Evolutionary conservation across 2,113 vertebrate genomes (phyloP).

Genomic region (Phylloscopus trochiloides): DNA sequence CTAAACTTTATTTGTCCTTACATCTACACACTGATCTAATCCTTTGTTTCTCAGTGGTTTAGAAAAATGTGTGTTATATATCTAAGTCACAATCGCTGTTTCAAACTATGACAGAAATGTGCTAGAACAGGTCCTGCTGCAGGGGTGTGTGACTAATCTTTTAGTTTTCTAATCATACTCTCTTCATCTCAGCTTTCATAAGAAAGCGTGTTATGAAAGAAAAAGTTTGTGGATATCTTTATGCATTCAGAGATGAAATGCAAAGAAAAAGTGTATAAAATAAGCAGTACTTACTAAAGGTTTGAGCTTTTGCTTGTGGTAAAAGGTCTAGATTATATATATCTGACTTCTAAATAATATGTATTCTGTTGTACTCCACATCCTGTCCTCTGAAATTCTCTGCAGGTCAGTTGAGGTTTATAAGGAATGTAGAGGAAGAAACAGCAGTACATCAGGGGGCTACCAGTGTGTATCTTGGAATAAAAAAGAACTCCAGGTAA

Average conservation of each 20-base stretch:
- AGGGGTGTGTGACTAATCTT: constrained; percentile 16
- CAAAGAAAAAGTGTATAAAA: neutral
- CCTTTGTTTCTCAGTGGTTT: neutral
- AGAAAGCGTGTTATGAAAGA: neutral
- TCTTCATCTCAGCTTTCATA: neutral
- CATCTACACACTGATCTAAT: neutral
- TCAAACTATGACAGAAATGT: constrained; percentile 49
- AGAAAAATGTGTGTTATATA: neutral
- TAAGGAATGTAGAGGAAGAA: neutral
- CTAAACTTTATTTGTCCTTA: neutral
- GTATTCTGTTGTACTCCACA: neutral
- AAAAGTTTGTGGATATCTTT: neutral
- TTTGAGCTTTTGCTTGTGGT: neutral
- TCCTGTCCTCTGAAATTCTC: neutral
- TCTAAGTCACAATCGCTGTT: neutral
- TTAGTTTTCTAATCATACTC: neutral
- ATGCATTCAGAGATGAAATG: neutral
- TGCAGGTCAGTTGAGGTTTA: neutral
- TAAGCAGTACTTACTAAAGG: neutral
- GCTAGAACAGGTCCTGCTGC: constrained; percentile 50
- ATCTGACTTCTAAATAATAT: neutral
- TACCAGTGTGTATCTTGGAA: neutral
- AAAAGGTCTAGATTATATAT: neutral
- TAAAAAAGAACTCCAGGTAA: neutral
- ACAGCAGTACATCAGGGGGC: neutral